Evolutionary conservation across 2,113 vertebrate genomes (phyloP).

Genomic region (Pionites leucogaster): DNA sequence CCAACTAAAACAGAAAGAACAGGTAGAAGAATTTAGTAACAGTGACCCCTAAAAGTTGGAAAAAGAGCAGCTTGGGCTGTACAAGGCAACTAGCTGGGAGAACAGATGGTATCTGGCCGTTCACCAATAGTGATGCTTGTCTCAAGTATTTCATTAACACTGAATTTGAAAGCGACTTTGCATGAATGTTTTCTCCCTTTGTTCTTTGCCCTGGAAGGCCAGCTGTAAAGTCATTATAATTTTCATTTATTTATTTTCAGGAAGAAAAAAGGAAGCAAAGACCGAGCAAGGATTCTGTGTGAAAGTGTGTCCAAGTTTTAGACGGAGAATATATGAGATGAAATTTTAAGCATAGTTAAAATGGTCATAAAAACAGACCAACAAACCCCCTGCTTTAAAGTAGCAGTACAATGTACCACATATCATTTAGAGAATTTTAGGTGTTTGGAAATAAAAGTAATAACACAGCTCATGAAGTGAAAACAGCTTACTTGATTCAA

Average conservation of each 20-base stretch:
- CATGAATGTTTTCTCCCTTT: not conserved
- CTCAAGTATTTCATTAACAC: conserved; percentile 10
- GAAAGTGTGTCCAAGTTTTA: not conserved
- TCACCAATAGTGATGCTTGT: not conserved
- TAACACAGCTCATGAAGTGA: not conserved
- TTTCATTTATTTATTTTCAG: conserved; percentile 12
- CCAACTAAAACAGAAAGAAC: not conserved
- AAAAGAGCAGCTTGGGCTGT: conserved; percentile 23
- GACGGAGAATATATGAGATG: not conserved
- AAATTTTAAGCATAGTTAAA: not conserved
- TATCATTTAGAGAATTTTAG: not conserved
- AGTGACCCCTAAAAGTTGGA: not conserved
- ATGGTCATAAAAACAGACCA: not conserved
- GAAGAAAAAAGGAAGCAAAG: conserved; percentile 14
- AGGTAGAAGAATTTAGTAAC: not conserved
- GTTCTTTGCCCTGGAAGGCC: not conserved
- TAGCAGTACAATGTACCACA: not conserved
- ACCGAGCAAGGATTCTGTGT: not conserved
- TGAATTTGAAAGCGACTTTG: conserved; percentile 25
- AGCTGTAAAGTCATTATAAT: not conserved
- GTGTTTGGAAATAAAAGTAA: not conserved
- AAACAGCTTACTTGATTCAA: not conserved
- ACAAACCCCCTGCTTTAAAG: not conserved
- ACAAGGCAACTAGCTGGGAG: not conserved
- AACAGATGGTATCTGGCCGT: conserved; percentile 25